Percentiles rank a stretch among this genome's conserved stretches.
Evolutionary conservation across 2,797 vertebrate species (phyloP).

Genomic region (Hozukius guyotensis): DNA sequence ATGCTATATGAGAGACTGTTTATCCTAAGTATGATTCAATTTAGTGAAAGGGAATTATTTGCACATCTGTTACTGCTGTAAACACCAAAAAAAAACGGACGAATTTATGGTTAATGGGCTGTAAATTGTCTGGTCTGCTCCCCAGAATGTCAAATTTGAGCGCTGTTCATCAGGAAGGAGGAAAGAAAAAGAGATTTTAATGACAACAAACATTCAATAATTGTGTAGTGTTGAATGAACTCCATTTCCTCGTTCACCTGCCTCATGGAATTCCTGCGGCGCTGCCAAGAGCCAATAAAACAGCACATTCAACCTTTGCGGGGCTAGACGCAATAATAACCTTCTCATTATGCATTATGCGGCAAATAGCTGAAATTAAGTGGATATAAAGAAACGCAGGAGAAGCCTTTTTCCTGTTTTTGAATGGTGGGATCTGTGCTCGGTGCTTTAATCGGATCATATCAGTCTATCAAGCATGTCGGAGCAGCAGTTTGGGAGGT

Average conservation of each 20-base stretch:
- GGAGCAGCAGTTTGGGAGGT: constrained; percentile 25
- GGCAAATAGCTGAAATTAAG: constrained; percentile 56
- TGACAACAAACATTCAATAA: constrained; percentile 75
- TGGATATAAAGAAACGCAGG: constrained; percentile 43
- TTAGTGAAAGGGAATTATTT: constrained; percentile 51
- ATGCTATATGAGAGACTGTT: background rate
- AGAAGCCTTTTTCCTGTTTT: constrained; percentile 26
- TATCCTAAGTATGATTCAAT: constrained; percentile 10
- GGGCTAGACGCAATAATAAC: constrained; percentile 72
- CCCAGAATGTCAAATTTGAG: constrained; percentile 53
- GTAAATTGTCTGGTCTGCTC: constrained; percentile 67
- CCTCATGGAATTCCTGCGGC: constrained; percentile 68
- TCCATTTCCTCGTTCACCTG: constrained; percentile 79
- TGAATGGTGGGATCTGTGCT: constrained; percentile 21
- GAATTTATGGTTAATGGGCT: constrained; percentile 65
- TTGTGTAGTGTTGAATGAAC: constrained; percentile 72
- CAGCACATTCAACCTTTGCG: constrained; percentile 54
- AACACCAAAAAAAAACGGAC: constrained; percentile 57
- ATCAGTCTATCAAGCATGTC: constrained; percentile 34
- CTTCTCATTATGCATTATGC: constrained; percentile 62
- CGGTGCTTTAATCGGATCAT: constrained; percentile 29
- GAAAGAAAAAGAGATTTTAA: constrained; percentile 48
- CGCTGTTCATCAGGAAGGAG: constrained; percentile 41
- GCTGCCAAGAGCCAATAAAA: constrained; percentile 73
- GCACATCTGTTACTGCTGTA: constrained; percentile 63